Base-by-base conservation (phyloP, 2,888 invertebrate genomes). In the Aspidapion aeneum region DNA sequence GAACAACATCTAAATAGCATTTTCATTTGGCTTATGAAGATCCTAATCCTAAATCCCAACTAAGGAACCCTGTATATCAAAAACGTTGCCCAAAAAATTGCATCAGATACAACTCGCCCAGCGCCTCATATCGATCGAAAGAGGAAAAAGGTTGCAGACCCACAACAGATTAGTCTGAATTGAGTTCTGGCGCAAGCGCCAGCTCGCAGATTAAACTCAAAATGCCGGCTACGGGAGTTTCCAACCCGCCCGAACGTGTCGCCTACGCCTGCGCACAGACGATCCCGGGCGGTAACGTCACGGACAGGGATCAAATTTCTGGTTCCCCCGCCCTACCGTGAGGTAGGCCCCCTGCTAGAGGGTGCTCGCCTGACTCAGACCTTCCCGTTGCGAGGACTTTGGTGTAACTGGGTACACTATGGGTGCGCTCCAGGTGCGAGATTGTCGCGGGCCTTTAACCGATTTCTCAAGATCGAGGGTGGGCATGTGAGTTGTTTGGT, bases 91-190 rank as follows among this genome's bases (percentile, higher is more conserved):
- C 12, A 12, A 35, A 35, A 35, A 35, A 35, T 7, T 7, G 35
- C 3, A 35, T 35, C 35, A 35, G 35, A 35, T 12, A 35, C 35
- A 35, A 35, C 35, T 35, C 35, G 5, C 12, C 35, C 35, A 35
- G n/a, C 35, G 12, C 35, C 35, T 35, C 3, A 12, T n/a, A n/a
- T 3, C 12, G 35, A 35, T 12, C 35, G 35, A 35, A 35, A 35
- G 5, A 35, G n/a, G n/a, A n/a, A n/a, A n/a, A n/a, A n/a, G n/a
- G 35, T 35, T n/a, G 58, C 18, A 79, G 80, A 84, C 84, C 87
- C 87, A 86, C 83, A 81, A 84, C 86, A 90, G 89, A 90, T 83
- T 90, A 90, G 90, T 90, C 90, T 90, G 90, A 90, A 90, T 90
- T 89, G 90, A 90, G 90, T 90, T 90, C 81, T 87, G 82, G 82